These are phyloP conservation scores for Istiophorus platypterus DNA, from an alignment of 2,113 vertebrate species.

Conservation along the genomic window DNA sequence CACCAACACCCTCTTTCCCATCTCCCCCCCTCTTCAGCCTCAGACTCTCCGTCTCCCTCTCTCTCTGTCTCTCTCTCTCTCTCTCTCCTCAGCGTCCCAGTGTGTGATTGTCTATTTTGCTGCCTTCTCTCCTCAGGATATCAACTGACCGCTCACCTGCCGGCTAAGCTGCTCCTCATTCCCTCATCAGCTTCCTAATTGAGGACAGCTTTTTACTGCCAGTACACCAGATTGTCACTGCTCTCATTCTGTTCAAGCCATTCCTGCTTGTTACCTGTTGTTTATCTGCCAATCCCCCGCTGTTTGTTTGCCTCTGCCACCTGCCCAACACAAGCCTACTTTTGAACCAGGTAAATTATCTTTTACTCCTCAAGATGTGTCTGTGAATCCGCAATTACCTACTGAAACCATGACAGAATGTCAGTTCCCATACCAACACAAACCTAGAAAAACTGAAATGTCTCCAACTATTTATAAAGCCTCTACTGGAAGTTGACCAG, in stretches of 20 bases:
- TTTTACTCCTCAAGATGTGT: constrained; percentile 9
- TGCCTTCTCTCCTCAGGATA: constrained; percentile 32
- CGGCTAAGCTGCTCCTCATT: constrained; percentile 49
- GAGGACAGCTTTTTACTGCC: constrained; percentile 56
- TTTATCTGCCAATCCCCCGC: constrained; percentile 55
- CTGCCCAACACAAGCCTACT: constrained; percentile 43
- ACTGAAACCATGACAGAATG: constrained; percentile 6
- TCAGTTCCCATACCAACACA: neutral
- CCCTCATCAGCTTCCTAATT: constrained; percentile 61
- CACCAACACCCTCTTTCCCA: neutral
- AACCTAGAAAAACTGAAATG: constrained; percentile 9
- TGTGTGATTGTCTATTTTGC: neutral
- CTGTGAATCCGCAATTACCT: constrained; percentile 9
- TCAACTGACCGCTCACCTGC: constrained; percentile 45
- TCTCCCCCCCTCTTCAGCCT: neutral
- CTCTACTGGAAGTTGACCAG: constrained; percentile 3
- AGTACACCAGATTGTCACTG: constrained; percentile 27
- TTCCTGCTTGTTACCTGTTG: constrained; percentile 51
- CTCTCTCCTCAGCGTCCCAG: neutral
- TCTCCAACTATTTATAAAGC: neutral
- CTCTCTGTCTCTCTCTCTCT: no score
- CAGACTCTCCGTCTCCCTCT: constrained; percentile 2
- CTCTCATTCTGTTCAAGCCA: constrained; percentile 39
- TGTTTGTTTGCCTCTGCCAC: constrained; percentile 49
- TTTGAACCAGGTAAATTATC: constrained; percentile 34